Evolutionary conservation across 2,888 invertebrate species (phyloP), one percentile per base, ranked within the genome.

Genomic region (Eupithecia exiguata): DNA sequence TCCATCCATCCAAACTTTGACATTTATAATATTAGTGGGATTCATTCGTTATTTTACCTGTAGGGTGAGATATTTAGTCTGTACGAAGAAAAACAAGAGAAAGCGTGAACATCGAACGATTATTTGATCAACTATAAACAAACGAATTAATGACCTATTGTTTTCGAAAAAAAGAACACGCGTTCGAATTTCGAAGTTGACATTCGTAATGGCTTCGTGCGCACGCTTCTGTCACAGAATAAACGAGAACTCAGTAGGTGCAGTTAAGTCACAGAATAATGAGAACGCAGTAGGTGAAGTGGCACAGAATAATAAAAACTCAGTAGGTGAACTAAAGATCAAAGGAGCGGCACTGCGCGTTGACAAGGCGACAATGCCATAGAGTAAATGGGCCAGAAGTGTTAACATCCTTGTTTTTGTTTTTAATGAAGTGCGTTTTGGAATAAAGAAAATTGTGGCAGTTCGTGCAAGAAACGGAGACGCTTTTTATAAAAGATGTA

Each of bases 151-250:
- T 81, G 78, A 80, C 79, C 77, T 80, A 88, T 89, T 89, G 89
- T 90, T 84, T 89, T 86, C 82, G 49, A 53, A 80, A 83, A 84
- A 83, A 85, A 83, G 81, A 81, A 82, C 82, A 85, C 83, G 84
- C 83, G 81, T 83, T 86, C 79, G 80, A 87, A 88, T 87, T 89
- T 87, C 79, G 83, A 83, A 81, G 81, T 84, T 82, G 85, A 86
- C 81, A 83, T 84, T 82, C 81, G 84, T 87, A 84, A 81, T 78
- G 78, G 82, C 84, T 84, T 85, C 86, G 86, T 90, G 91, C 89
- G 91, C 93, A 92, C 92, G 93, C 66, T 21, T 36, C 38, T 66
- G 66, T 14, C 66, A 66, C 66, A 66, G 66, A 66, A 66, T 66
- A 66, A 21, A 65, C 12, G 18, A 65, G 36, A 38, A 38, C 12